A percentile compares a stretch with the other conserved stretches of the same genome.
These are phyloP conservation scores for Tragelaphus oryx DNA, from an alignment of 2,797 vertebrate genomes.

Conservation along the genomic window DNA sequence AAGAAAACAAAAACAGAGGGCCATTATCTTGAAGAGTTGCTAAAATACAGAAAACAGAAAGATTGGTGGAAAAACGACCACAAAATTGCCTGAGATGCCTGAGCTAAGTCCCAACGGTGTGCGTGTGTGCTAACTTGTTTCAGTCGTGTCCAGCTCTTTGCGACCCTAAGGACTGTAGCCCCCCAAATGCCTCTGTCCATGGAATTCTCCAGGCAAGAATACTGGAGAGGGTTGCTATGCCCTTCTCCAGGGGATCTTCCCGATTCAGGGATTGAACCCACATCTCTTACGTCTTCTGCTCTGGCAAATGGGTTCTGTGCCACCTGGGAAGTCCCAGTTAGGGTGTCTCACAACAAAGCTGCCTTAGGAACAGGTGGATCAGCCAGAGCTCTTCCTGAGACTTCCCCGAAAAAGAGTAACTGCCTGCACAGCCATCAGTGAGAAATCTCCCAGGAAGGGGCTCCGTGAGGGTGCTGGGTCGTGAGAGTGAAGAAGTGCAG, in stretches of 20 bases:
- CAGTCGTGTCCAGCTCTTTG: neutral
- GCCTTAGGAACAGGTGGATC: neutral
- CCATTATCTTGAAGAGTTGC: neutral
- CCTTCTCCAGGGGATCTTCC: neutral
- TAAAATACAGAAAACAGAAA: constrained; percentile 9
- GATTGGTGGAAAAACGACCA: neutral
- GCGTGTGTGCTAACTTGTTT: rapidly evolving
- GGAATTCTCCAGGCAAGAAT: neutral
- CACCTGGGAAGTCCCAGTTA: neutral
- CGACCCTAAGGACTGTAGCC: neutral
- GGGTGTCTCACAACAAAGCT: neutral
- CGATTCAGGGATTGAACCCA: neutral
- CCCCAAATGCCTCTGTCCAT: neutral
- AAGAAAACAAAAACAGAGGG: neutral
- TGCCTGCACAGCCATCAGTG: neutral
- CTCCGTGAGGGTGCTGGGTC: neutral
- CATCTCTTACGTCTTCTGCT: neutral
- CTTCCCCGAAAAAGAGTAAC: neutral
- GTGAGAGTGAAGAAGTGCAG: neutral
- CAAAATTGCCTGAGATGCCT: neutral
- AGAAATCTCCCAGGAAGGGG: neutral
- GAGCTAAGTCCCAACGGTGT: rapidly evolving
- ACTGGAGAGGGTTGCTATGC: neutral
- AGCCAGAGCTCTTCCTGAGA: neutral
- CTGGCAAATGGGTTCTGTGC: neutral